Percentiles rank a stretch among this genome's conserved stretches.
phyloP scores from a whole-genome alignment of 2,888 invertebrate species.

The Acanthoscelides obtectus region DNA sequence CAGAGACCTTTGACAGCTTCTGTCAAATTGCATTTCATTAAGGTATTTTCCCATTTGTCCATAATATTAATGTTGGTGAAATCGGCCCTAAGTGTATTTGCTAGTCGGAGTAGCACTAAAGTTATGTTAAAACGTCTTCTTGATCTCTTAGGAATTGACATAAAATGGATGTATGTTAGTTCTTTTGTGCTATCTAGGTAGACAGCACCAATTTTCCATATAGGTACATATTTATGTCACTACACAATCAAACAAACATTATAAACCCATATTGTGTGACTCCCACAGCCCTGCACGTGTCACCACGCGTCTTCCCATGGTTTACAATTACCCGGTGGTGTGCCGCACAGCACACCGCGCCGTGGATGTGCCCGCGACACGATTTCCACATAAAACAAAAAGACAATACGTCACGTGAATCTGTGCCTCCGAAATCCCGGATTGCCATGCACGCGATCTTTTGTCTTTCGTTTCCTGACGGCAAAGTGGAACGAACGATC shows the following conservation, averaged over 20 bases:
- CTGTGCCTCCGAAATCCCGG: not conserved
- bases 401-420: not conserved
- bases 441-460: not conserved
- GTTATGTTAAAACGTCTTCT: too few species aligned
- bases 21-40: too few species aligned
- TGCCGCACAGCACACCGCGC: not conserved
- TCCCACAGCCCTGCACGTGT: not conserved
- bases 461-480: not conserved
- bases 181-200: too few species aligned
- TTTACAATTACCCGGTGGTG: not conserved
- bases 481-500: not conserved
- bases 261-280: not conserved
- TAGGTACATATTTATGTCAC: not conserved
- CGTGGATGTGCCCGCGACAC: not conserved
- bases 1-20: too few species aligned
- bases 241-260: not conserved
- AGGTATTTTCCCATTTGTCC: too few species aligned
- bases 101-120: too few species aligned
- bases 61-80: too few species aligned
- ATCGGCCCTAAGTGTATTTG: too few species aligned
- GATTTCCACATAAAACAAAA: not conserved
- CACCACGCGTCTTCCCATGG: not conserved
- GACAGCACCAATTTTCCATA: not conserved
- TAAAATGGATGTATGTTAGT: too few species aligned
- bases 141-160: too few species aligned